phyloP scores from a whole-genome alignment of 2,113 vertebrate genomes.

The Pelodiscus sinensis region DNA sequence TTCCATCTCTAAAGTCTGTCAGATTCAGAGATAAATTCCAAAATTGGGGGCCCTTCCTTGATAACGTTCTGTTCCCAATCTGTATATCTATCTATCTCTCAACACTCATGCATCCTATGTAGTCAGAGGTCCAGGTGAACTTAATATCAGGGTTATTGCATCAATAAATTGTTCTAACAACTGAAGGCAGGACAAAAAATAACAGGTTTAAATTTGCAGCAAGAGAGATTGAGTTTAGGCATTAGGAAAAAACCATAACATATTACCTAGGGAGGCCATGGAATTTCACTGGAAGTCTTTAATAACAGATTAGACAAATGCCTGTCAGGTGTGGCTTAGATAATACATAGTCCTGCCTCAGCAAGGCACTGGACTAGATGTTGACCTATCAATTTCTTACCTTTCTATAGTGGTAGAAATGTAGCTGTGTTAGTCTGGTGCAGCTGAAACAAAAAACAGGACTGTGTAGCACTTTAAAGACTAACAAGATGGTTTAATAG shows the following conservation, averaged over 20 bases:
- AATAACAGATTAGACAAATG: neutral
- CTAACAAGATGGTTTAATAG: no score
- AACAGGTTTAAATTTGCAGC: neutral
- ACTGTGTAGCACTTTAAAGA: no score
- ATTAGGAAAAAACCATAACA: neutral
- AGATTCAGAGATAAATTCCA: slow-evolving; percentile 16
- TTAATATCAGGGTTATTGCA: neutral
- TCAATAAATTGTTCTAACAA: neutral
- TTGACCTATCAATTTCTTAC: neutral
- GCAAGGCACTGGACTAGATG: neutral
- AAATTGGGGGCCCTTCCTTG: slow-evolving; percentile 4
- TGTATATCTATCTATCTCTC: slow-evolving; percentile 16
- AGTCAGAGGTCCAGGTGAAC: neutral
- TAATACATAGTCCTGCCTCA: neutral
- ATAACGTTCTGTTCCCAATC: slow-evolving; percentile 30
- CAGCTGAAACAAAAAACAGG: no score
- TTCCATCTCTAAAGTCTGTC: neutral
- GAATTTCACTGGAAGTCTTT: neutral
- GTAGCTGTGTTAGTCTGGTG: no score
- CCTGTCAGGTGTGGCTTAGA: neutral
- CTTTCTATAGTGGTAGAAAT: no score
- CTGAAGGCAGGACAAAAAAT: neutral
- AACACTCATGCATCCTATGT: neutral
- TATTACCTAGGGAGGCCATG: neutral
- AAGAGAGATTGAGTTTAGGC: neutral